phyloP scores from a whole-genome alignment of 37 sponge, comb jelly and placozoan genomes.

The Petrosia ficiformis region DNA sequence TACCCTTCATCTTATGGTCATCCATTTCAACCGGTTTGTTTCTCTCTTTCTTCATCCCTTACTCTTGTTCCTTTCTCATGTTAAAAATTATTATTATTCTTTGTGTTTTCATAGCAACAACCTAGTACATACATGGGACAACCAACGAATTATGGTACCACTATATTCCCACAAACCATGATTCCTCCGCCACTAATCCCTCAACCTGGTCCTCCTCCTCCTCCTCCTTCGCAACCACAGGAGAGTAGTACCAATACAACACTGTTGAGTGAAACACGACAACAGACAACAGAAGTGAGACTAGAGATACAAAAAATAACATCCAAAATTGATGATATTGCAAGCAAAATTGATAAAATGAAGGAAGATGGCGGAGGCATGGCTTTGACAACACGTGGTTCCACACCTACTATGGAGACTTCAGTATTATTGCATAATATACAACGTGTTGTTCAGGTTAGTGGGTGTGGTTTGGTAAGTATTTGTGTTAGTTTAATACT shows the following conservation, averaged over 20 bases:
- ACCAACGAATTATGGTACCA: constrained; percentile 9
- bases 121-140: not conserved
- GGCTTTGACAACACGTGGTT: constrained; percentile 21
- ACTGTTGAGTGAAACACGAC: constrained; percentile 71
- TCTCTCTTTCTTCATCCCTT: no score
- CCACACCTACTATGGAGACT: constrained; percentile 87
- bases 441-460: constrained; percentile 83
- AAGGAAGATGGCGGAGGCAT: constrained; percentile 28
- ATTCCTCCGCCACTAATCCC: constrained; percentile 22
- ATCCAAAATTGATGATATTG: constrained; percentile 75
- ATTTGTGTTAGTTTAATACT: not conserved
- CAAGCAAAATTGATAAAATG: constrained; percentile 70
- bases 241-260: constrained; percentile 31
- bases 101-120: not conserved
- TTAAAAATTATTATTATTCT: not conserved
- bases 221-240: constrained; percentile 29
- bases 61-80: no score
- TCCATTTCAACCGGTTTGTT: constrained; percentile 15
- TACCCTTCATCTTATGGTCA: constrained; percentile 25
- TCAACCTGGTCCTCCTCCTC: constrained; percentile 38
- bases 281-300: constrained; percentile 80
- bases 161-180: constrained; percentile 29
- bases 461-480: not conserved
- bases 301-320: constrained; percentile 71
- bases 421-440: constrained; percentile 87